These are phyloP conservation scores for Penaeus chinensis DNA, from an alignment of 1,140 invertebrate genomes.

Conservation along the genomic window DNA sequence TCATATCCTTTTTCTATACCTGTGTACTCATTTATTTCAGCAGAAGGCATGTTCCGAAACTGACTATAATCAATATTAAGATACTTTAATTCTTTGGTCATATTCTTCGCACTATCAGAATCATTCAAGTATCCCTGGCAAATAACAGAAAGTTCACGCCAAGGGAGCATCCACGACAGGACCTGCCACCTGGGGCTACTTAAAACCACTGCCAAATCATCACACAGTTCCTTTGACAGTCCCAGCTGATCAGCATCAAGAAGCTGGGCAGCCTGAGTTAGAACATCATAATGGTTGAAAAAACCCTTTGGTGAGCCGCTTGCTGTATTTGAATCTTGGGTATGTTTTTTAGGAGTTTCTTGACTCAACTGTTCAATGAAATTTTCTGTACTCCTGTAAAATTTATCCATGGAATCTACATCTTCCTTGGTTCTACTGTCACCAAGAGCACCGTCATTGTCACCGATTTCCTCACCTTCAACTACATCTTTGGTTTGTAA, in stretches of 20 bases:
- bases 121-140: slow-evolving; percentile 75
- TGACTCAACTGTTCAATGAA: slow-evolving; percentile 69
- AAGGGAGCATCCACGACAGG: slow-evolving; percentile 74
- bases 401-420: slow-evolving; percentile 57
- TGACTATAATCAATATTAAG: slow-evolving; percentile 77
- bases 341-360: slow-evolving; percentile 41
- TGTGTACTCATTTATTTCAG: slow-evolving; percentile 66
- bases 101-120: slow-evolving; percentile 73
- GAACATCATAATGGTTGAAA: slow-evolving; percentile 69
- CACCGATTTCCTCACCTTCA: slow-evolving; percentile 35
- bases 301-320: not conserved
- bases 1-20: slow-evolving; percentile 72
- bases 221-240: slow-evolving; percentile 73
- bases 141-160: slow-evolving; percentile 72
- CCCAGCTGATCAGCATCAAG: slow-evolving; percentile 72
- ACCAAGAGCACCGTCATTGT: slow-evolving; percentile 45
- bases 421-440: slow-evolving; percentile 49
- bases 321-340: slow-evolving; percentile 37
- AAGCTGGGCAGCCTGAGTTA: slow-evolving; percentile 70
- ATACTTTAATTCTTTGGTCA: slow-evolving; percentile 75
- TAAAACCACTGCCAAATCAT: slow-evolving; percentile 75
- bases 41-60: slow-evolving; percentile 72
- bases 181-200: slow-evolving; percentile 75
- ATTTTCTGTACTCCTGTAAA: slow-evolving; percentile 66
- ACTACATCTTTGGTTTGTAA: slow-evolving; percentile 49